Percentiles rank a stretch among this genome's conserved stretches.
Evolutionary conservation across 1,140 invertebrate species (phyloP).

Genomic region (Muscidifurax raptorellus): DNA sequence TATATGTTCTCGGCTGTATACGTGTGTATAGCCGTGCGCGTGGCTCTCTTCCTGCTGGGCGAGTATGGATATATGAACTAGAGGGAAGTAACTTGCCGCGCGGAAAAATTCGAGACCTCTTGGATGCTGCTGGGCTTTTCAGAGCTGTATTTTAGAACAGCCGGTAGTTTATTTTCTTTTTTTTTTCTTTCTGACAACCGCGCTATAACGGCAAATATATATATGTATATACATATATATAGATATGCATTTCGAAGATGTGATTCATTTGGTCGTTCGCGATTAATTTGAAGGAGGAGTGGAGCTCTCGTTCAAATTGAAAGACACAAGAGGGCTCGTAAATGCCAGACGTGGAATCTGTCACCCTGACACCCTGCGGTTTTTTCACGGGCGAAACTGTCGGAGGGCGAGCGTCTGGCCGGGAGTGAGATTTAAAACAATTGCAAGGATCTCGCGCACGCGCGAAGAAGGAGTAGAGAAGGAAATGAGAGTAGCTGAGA

Average conservation of each 20-base stretch:
- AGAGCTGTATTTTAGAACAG: background rate
- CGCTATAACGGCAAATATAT: too few species aligned
- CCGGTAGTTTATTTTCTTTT: background rate
- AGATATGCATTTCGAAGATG: background rate
- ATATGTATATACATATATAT: too few species aligned
- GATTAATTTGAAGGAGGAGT: background rate
- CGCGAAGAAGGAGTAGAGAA: constrained; percentile 51
- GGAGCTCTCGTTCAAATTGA: too few species aligned
- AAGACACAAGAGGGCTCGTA: constrained; percentile 58
- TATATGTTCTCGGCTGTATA: constrained; percentile 26
- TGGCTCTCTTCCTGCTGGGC: background rate
- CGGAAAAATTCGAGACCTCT: constrained; percentile 15
- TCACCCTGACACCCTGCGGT: constrained; percentile 69
- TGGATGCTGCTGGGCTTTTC: background rate
- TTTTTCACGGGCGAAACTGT: constrained; percentile 62
- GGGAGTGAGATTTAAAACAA: constrained; percentile 74
- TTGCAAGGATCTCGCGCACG: constrained; percentile 66
- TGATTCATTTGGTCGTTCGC: background rate
- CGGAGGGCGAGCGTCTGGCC: constrained; percentile 54
- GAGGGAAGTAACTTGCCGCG: constrained; percentile 17
- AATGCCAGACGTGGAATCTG: constrained; percentile 70
- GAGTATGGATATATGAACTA: background rate
- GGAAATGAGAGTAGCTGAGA: constrained; percentile 65
- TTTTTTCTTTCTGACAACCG: too few species aligned
- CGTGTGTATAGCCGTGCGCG: background rate